These are phyloP conservation scores for Cathartes aura DNA, from an alignment of 2,113 vertebrate species.

Conservation along the genomic window DNA sequence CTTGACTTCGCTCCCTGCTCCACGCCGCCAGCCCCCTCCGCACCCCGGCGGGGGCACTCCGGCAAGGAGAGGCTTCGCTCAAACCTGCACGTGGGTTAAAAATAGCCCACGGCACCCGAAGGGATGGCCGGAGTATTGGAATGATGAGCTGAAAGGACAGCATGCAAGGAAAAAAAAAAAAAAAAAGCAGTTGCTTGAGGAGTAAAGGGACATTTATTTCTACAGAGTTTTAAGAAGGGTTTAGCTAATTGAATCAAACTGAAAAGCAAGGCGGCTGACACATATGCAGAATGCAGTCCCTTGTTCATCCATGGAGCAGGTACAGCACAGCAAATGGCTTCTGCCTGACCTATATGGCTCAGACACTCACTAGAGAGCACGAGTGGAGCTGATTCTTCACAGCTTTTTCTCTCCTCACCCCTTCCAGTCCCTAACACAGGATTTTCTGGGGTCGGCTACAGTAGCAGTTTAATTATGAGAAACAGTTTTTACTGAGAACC, in stretches of 20 bases:
- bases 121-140: not conserved
- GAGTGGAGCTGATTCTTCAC: not conserved
- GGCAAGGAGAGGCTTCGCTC: not conserved
- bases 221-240: not conserved
- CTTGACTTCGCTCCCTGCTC: constrained; percentile 25
- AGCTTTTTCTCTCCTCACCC: not conserved
- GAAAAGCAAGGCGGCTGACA: not conserved
- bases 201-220: not conserved
- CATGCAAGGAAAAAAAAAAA: not conserved
- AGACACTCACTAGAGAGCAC: not conserved
- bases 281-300: not conserved
- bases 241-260: not conserved
- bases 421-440: not conserved
- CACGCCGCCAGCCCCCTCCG: not conserved
- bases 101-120: not conserved
- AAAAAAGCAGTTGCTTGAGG: not conserved
- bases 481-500: not conserved
- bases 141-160: not conserved
- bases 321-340: constrained; percentile 25
- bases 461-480: not conserved
- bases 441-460: not conserved
- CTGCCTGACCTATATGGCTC: constrained; percentile 52
- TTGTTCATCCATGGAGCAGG: not conserved
- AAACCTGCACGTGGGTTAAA: not conserved
- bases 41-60: not conserved